These are phyloP conservation scores for Lordiphosa clarofinis DNA, from an alignment of 1,140 invertebrate species.

Conservation along the genomic window DNA sequence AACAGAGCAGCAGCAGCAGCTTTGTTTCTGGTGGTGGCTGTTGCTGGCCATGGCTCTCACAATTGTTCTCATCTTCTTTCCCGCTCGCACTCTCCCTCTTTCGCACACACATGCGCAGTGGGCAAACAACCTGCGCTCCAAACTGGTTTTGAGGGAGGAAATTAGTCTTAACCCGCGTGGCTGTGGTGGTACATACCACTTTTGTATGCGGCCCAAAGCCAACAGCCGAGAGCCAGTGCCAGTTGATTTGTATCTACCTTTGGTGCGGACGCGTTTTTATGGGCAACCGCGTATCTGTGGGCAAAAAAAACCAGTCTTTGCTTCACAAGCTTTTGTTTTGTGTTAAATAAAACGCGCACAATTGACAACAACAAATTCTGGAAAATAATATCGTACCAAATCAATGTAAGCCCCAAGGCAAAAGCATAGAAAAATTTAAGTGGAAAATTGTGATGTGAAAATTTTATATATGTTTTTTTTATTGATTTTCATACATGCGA, in stretches of 20 bases:
- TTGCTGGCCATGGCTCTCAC: conserved; percentile 46
- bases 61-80: conserved; percentile 9
- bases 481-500: conserved; percentile 69
- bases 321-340: conserved; percentile 11
- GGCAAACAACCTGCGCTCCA: conserved; percentile 57
- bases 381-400: conserved; percentile 20
- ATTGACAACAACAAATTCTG: conserved; percentile 24
- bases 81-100: conserved; percentile 4
- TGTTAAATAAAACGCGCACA: conserved; percentile 34
- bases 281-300: conserved; percentile 50
- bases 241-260: conserved; percentile 76
- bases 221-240: conserved; percentile 58
- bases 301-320: conserved; percentile 67
- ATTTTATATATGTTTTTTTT: conserved; percentile 48
- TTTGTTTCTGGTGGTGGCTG: conserved; percentile 21
- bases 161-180: conserved; percentile 36
- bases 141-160: conserved; percentile 75
- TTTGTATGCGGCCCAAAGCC: conserved; percentile 46
- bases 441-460: conserved; percentile 49
- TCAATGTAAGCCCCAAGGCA: conserved; percentile 46
- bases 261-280: conserved; percentile 71
- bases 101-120: conserved; percentile 52
- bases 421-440: conserved; percentile 14
- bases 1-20: conserved; percentile 7
- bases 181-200: conserved; percentile 48